Evolutionary conservation across 2,797 vertebrate species (phyloP).

Genomic region (Todus mexicanus): DNA sequence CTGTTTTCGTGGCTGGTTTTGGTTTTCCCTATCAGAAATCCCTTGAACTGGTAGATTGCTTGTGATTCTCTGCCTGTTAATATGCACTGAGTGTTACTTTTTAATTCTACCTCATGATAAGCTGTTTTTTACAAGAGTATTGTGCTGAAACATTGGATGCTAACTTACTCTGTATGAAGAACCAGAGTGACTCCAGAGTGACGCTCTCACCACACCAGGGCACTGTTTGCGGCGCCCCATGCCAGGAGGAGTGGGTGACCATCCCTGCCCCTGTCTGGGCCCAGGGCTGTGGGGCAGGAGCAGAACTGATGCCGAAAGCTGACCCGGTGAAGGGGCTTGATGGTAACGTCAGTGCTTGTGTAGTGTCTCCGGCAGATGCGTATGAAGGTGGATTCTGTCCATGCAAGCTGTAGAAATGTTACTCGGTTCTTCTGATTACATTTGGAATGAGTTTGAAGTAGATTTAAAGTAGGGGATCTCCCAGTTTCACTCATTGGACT

Average conservation of each 20-base stretch:
- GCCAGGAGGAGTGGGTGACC: background rate
- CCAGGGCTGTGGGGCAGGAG: too few species aligned
- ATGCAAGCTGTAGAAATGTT: background rate
- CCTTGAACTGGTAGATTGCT: background rate
- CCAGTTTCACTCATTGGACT: background rate
- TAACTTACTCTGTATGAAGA: background rate
- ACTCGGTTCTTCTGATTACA: background rate
- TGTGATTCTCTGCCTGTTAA: background rate
- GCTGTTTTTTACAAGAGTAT: constrained; percentile 37
- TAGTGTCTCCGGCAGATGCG: background rate
- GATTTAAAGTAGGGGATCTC: background rate
- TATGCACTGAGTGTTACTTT: constrained; percentile 56
- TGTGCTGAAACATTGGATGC: constrained; percentile 28
- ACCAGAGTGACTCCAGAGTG: background rate
- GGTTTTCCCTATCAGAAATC: background rate
- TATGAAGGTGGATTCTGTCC: background rate
- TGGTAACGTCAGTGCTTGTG: background rate
- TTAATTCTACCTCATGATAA: constrained; percentile 65
- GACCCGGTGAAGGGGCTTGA: background rate
- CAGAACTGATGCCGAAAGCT: background rate
- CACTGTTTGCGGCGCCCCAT: background rate
- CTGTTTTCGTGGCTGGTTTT: background rate
- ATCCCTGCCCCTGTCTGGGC: background rate
- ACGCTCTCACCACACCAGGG: background rate
- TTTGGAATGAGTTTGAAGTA: background rate